A percentile compares a stretch with the other conserved stretches of the same genome.
phyloP scores from a whole-genome alignment of 1,140 invertebrate genomes.

The Chionoecetes opilio region DNA sequence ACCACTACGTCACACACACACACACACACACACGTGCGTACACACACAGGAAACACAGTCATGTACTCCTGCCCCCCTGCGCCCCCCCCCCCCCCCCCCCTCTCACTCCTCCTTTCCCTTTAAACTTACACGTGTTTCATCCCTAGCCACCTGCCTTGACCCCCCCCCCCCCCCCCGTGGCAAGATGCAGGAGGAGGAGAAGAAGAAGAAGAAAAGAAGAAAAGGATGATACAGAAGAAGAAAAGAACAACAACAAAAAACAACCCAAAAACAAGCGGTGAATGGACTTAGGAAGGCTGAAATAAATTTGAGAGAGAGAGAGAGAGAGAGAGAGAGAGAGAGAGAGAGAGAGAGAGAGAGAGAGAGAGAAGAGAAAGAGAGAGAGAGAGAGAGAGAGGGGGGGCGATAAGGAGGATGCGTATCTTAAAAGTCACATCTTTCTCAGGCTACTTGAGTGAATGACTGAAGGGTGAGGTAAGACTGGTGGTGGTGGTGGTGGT shows the following conservation, averaged over 20 bases:
- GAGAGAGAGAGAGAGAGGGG: no score
- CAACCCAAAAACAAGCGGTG: no score
- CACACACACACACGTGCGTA: slow-evolving; percentile 3
- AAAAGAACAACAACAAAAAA: background rate
- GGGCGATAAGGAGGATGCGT: no score
- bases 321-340: slow-evolving; percentile 18
- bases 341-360: slow-evolving; percentile 18
- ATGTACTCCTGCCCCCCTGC: background rate
- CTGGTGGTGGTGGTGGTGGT: background rate
- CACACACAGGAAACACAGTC: background rate
- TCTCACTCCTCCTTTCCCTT: background rate
- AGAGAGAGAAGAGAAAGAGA: background rate
- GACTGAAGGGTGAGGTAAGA: background rate
- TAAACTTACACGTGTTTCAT: background rate
- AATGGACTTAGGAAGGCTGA: background rate
- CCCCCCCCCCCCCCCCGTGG: background rate
- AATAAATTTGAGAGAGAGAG: background rate
- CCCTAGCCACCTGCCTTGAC: background rate
- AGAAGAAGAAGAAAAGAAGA: background rate
- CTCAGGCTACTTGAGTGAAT: background rate
- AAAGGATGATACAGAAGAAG: background rate
- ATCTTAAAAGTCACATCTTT: no score
- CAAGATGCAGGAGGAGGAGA: background rate
- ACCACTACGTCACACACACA: background rate
- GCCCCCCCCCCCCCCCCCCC: background rate